Evolutionary conservation across 2,113 vertebrate species (phyloP), one percentile per base, ranked within the genome.

Genomic region (Epinephelus fuscoguttatus): DNA sequence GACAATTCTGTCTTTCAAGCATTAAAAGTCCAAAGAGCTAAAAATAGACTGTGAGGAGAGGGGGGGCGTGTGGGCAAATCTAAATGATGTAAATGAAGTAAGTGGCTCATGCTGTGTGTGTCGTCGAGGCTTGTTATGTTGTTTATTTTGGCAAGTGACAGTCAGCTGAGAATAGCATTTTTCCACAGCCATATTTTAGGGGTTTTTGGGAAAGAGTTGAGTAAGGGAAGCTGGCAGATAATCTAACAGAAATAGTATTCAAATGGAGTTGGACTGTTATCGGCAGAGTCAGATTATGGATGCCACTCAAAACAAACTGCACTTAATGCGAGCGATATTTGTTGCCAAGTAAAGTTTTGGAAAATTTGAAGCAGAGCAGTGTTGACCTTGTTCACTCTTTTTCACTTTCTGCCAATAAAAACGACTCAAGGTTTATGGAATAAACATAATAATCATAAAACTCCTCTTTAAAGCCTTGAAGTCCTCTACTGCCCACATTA

Each of bases 1-100:
- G 94, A 94, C 80, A 91, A 90, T 93, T 92, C 90, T 88, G 89
- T 93, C 87, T 94, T 93, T 88, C 86, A 82, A 83, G 86, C 86
- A 84, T 91, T 90, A 84, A 88, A 92, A 93, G 88, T 93, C 88
- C 80, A 84, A 89, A 86, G 89, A 72, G 23, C 94, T 94, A 91
- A 93, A 94, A 92, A 92, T 93, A 94, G 89, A 75, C 9, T 45
- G 6, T 7, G 3, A 5, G 23, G 56, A 64, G 64, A 67, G 85
- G 33, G 66, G 53, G 70, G 40, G 63, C 33, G 3, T 19, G 67
- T 81, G 45, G 80, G 69, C 78, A 74, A 73, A 93, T 94, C 87
- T 89, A 84, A 90, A 93, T 82, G 53, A 87, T 94, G 91, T 84
- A 92, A 93, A 93, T 91, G 78, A 92, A 86, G 88, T 50, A 76